phyloP scores from a whole-genome alignment of 2,797 vertebrate species.

The Phylloscopus collybita region DNA sequence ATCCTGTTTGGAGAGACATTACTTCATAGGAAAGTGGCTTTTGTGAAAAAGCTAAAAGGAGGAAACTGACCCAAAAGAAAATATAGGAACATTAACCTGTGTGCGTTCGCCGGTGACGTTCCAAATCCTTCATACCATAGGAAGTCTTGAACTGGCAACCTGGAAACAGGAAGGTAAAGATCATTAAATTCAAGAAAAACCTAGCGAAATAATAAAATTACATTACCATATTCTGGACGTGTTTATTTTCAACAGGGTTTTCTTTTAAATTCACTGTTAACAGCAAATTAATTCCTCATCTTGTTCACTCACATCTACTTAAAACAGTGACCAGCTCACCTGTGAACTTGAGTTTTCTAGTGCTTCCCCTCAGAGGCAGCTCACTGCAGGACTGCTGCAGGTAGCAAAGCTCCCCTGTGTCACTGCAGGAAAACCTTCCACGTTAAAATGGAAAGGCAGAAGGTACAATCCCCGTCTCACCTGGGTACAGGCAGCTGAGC shows the following conservation, averaged over 20 bases:
- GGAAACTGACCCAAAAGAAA: background rate
- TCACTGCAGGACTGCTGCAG: background rate
- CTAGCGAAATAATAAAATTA: background rate
- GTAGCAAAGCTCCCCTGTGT: fast-evolving
- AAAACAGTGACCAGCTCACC: background rate
- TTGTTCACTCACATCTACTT: background rate
- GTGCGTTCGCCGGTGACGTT: conserved; percentile 94
- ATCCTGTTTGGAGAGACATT: background rate
- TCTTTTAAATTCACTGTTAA: background rate
- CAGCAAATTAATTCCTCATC: background rate
- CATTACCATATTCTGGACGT: background rate
- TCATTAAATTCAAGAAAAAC: background rate
- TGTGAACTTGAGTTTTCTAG: background rate
- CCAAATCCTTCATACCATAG: conserved; percentile 98
- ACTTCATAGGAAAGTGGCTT: background rate
- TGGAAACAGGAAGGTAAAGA: conserved; percentile 46
- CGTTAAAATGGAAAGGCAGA: background rate
- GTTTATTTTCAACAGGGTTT: background rate
- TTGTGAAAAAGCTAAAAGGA: background rate
- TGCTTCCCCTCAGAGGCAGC: background rate
- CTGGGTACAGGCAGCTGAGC: conserved; percentile 91
- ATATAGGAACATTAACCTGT: conserved; percentile 79
- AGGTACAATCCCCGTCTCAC: conserved; percentile 59
- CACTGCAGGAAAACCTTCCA: background rate
- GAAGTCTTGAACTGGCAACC: conserved; percentile 97